A percentile compares a stretch with the other conserved stretches of the same genome.
Evolutionary conservation across 2,797 vertebrate genomes (phyloP).

Genomic region (Pantherophis vulpinus): DNA sequence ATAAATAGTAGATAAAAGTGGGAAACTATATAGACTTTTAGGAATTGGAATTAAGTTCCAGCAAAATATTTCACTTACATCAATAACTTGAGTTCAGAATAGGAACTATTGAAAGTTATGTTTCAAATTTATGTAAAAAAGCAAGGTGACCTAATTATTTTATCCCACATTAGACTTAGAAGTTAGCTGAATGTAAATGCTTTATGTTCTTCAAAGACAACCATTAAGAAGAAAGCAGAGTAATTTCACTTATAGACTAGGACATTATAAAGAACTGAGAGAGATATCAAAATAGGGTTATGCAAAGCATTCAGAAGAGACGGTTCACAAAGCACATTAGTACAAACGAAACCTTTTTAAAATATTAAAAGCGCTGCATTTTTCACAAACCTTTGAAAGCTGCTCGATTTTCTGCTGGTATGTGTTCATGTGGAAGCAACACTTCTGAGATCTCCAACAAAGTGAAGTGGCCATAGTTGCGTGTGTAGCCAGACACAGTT

Average conservation of each 20-base stretch:
- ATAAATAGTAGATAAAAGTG: background rate
- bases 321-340: background rate
- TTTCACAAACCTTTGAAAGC: background rate
- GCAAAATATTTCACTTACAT: background rate
- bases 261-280: background rate
- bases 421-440: background rate
- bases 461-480: background rate
- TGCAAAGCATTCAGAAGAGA: background rate
- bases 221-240: background rate
- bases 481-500: background rate
- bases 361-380: background rate
- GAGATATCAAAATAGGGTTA: background rate
- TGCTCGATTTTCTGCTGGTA: background rate
- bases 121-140: background rate
- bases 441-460: background rate
- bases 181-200: background rate
- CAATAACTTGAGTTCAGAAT: background rate
- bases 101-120: background rate
- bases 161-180: background rate
- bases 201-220: background rate
- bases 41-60: background rate
- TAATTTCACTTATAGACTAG: background rate
- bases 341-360: background rate
- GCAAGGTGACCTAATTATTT: background rate
- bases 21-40: background rate